A percentile compares a stretch with the other conserved stretches of the same genome.
Conservation (phyloP, 2,888 invertebrate genomes). For the Dynastes maya region DNA sequence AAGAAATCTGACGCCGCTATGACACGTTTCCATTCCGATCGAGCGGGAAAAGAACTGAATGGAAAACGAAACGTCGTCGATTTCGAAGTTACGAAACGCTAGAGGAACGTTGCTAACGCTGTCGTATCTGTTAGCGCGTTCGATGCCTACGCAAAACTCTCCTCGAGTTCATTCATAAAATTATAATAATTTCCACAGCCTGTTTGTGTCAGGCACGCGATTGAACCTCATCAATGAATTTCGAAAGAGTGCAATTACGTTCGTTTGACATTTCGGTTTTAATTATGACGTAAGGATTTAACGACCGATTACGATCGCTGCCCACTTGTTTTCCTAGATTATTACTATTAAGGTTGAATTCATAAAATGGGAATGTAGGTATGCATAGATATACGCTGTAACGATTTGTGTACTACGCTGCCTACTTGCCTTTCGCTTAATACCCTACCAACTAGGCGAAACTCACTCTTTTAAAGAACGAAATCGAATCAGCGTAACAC, state of each 20-base stretch:
- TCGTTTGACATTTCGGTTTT: conserved; percentile 61
- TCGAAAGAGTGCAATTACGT: conserved; percentile 60
- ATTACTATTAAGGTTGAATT: conserved; percentile 33
- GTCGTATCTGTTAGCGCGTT: conserved; percentile 16
- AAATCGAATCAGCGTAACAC: neutral
- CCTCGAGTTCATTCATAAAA: conserved; percentile 65
- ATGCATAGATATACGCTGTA: neutral
- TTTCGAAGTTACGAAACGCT: conserved; percentile 39
- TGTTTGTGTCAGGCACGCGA: conserved; percentile 63
- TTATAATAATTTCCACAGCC: conserved; percentile 63
- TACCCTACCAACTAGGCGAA: neutral
- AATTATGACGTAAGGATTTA: conserved; percentile 61
- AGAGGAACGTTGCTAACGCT: conserved; percentile 1
- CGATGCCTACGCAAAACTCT: conserved; percentile 46
- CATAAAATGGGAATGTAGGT: conserved; percentile 37
- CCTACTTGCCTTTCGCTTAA: conserved; percentile 24
- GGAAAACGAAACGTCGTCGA: conserved; percentile 24
- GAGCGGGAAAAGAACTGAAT: conserved; percentile 17
- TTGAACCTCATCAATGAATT: conserved; percentile 65
- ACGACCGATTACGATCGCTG: conserved; percentile 23
- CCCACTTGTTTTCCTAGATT: conserved; percentile 36
- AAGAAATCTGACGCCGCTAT: conserved; percentile 1
- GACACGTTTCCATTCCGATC: neutral
- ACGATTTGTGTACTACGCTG: conserved; percentile 25
- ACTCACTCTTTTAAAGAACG: neutral